These are phyloP conservation scores for Echeneis naucrates DNA, from an alignment of 2,797 vertebrate genomes.

Conservation along the genomic window DNA sequence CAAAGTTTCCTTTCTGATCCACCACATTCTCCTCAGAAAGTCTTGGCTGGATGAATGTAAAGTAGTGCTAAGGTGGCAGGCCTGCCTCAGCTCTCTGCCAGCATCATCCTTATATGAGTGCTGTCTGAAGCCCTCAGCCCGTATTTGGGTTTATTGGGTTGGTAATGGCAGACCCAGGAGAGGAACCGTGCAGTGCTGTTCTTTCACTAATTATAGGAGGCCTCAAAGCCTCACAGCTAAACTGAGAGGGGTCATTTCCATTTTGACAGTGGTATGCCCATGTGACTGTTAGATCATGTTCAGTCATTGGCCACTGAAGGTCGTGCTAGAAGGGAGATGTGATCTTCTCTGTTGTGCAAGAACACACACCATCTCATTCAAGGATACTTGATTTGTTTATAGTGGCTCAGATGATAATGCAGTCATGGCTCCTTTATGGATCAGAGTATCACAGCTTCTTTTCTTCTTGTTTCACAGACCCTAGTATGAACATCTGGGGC, in stretches of 20 bases:
- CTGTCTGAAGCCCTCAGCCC: not conserved
- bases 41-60: not conserved
- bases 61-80: not conserved
- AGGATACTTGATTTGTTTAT: not conserved
- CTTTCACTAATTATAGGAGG: conserved; percentile 68
- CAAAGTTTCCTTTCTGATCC: not conserved
- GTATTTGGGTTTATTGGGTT: not conserved
- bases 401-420: not conserved
- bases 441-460: not conserved
- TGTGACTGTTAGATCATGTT: conserved; percentile 74
- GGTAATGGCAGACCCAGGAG: not conserved
- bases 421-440: too few species aligned
- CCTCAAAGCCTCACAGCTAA: conserved; percentile 62
- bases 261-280: conserved; percentile 79
- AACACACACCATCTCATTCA: not conserved
- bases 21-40: not conserved
- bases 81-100: not conserved
- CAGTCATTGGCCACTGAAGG: conserved; percentile 60
- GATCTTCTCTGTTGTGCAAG: conserved; percentile 43
- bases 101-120: not conserved
- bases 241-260: conserved; percentile 72
- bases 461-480: not conserved
- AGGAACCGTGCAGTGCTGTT: not conserved
- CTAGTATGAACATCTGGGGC: not conserved
- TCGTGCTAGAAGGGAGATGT: conserved; percentile 20